phyloP scores from a whole-genome alignment of 2,888 invertebrate genomes.

The Clepsis dumicolana region DNA sequence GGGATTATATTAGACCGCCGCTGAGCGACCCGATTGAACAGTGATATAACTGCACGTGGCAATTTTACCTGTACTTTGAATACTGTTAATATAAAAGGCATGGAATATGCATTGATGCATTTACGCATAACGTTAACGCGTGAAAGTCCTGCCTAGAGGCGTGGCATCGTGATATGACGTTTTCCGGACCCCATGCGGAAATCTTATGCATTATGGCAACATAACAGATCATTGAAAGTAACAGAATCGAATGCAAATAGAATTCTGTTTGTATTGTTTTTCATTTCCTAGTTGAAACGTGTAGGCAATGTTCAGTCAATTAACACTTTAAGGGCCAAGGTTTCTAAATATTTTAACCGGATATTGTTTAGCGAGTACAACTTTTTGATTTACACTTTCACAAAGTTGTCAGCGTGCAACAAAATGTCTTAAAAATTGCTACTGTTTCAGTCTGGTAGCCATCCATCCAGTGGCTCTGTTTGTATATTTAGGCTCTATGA shows the following conservation, averaged over 20 bases:
- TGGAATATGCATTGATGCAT: slow-evolving; percentile 34
- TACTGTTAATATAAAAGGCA: slow-evolving; percentile 9
- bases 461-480: background rate
- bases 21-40: background rate
- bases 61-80: background rate
- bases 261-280: slow-evolving; percentile 1
- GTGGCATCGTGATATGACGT: slow-evolving; percentile 39
- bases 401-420: background rate
- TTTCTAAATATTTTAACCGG: slow-evolving; percentile 4
- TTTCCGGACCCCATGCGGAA: slow-evolving; percentile 31
- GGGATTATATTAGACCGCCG: no score
- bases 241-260: background rate
- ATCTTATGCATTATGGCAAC: slow-evolving; percentile 30
- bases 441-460: background rate
- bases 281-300: background rate
- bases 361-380: background rate
- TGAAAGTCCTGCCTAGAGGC: slow-evolving; percentile 38
- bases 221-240: slow-evolving; percentile 2
- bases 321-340: slow-evolving; percentile 19
- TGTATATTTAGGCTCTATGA: background rate
- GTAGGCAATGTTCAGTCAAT: slow-evolving; percentile 3
- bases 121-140: slow-evolving; percentile 29
- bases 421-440: background rate
- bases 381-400: slow-evolving; percentile 11
- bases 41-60: background rate